phyloP scores from a whole-genome alignment of 2,888 invertebrate species.

The Melieria omissa region DNA sequence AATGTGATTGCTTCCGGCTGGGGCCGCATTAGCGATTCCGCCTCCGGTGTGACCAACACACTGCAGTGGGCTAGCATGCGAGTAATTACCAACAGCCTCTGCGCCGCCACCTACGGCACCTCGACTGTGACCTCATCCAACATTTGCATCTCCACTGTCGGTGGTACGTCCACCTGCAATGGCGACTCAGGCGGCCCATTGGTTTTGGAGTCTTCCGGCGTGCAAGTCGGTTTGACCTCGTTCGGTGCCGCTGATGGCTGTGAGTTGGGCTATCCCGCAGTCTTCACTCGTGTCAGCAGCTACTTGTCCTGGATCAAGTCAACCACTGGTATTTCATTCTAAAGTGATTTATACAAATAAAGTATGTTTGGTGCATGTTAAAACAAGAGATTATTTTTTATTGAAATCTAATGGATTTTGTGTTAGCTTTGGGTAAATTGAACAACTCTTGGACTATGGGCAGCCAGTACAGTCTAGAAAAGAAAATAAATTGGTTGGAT shows the following conservation, averaged over 20 bases:
- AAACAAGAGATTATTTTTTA: too few species aligned
- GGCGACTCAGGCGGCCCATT: constrained; percentile 63
- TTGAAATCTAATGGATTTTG: too few species aligned
- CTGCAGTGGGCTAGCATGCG: constrained; percentile 49
- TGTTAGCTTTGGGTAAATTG: too few species aligned
- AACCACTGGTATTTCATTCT: constrained; percentile 39
- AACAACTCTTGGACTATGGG: too few species aligned
- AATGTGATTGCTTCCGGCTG: constrained; percentile 66
- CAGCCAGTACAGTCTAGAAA: too few species aligned
- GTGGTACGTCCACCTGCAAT: constrained; percentile 52
- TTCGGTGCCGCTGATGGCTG: constrained; percentile 51
- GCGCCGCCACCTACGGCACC: constrained; percentile 52
- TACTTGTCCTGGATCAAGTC: constrained; percentile 56
- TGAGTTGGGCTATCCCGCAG: constrained; percentile 49
- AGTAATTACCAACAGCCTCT: constrained; percentile 52
- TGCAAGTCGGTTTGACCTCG: constrained; percentile 56
- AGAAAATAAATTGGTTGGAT: too few species aligned
- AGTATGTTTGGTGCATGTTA: too few species aligned
- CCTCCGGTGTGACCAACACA: neutral
- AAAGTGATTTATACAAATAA: neutral
- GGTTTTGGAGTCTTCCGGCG: constrained; percentile 37
- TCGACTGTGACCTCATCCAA: constrained; percentile 37
- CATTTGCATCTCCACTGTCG: constrained; percentile 55
- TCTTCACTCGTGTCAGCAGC: constrained; percentile 52
- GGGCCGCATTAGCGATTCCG: constrained; percentile 44